phyloP scores from a whole-genome alignment of 2,888 invertebrate species.

The Prosopocoilus inquinatus region DNA sequence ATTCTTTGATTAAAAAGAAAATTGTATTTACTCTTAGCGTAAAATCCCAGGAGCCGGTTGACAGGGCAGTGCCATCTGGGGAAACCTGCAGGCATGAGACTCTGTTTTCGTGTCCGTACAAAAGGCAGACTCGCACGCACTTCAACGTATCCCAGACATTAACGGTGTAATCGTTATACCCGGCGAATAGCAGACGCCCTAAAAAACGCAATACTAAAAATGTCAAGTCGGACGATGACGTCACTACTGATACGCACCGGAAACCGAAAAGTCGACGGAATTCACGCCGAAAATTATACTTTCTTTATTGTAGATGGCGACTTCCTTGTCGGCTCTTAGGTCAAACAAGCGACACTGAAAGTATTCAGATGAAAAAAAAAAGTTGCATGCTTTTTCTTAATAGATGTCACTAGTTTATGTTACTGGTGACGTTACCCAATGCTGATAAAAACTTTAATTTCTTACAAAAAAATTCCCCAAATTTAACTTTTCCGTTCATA shows the following conservation, averaged over 20 bases:
- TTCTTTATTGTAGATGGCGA: constrained; percentile 93
- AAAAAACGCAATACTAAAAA: constrained; percentile 22
- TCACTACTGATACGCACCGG: constrained; percentile 50
- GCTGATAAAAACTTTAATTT: too few species aligned
- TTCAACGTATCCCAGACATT: constrained; percentile 99
- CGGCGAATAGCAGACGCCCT: constrained; percentile 94
- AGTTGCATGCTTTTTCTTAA: too few species aligned
- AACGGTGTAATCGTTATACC: constrained; percentile 98
- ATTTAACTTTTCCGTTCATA: too few species aligned
- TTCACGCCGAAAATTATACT: constrained; percentile 97
- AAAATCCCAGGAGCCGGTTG: constrained; percentile 96
- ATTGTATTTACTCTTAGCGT: constrained; percentile 68
- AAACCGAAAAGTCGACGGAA: constrained; percentile 95
- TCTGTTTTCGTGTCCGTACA: constrained; percentile 96
- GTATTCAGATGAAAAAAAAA: neutral
- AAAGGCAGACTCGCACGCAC: constrained; percentile 81
- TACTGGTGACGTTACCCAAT: too few species aligned
- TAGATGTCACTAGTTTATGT: too few species aligned
- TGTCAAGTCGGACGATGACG: neutral
- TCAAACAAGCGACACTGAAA: constrained; percentile 91
- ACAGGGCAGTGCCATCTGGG: constrained; percentile 96
- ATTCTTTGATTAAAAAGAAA: too few species aligned
- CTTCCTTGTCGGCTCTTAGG: constrained; percentile 95
- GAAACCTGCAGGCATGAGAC: constrained; percentile 90
- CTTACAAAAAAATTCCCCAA: too few species aligned